A percentile compares a stretch with the other conserved stretches of the same genome.
phyloP scores from a whole-genome alignment of 2,888 invertebrate species.

The Chymomyza procnemis region DNA sequence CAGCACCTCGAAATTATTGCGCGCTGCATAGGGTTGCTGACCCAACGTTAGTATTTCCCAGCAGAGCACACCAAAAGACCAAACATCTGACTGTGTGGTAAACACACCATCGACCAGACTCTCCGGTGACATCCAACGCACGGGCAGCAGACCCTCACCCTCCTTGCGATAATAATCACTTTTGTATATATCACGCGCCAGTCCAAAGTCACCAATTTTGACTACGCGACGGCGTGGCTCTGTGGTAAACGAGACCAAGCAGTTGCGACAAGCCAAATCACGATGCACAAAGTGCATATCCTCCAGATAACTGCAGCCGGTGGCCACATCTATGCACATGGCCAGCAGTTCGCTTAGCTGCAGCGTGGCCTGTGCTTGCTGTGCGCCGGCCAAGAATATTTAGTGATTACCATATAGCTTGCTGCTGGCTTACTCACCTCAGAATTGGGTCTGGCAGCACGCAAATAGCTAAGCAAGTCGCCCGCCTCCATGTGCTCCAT shows the following conservation, averaged over 20 bases:
- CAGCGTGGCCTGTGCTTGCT: conserved; percentile 84
- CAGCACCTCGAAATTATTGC: conserved; percentile 94
- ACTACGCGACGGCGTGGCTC: conserved; percentile 81
- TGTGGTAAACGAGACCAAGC: conserved; percentile 86
- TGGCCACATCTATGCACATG: conserved; percentile 97
- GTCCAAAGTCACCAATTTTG: conserved; percentile 95
- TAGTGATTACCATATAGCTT: too few species aligned
- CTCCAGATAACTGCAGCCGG: conserved; percentile 96
- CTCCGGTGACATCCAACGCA: conserved; percentile 99
- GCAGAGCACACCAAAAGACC: conserved; percentile 95
- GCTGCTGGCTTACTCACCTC: conserved; percentile 79
- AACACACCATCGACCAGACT: conserved; percentile 97
- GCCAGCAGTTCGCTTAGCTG: conserved; percentile 90
- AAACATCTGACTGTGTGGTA: conserved; percentile 97
- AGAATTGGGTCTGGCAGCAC: conserved; percentile 86
- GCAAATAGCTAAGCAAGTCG: conserved; percentile 93
- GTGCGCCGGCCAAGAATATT: too few species aligned
- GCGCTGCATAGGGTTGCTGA: conserved; percentile 96
- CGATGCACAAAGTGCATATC: conserved; percentile 98
- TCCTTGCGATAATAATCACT: conserved; percentile 98
- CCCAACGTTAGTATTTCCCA: conserved; percentile 99
- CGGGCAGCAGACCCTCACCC: conserved; percentile 92
- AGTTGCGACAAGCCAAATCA: conserved; percentile 97
- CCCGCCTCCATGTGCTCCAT: conserved; percentile 99
- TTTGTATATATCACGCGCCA: conserved; percentile 97